phyloP scores from a whole-genome alignment of 2,888 invertebrate genomes.

The Harpagoxenus sublaevis region DNA sequence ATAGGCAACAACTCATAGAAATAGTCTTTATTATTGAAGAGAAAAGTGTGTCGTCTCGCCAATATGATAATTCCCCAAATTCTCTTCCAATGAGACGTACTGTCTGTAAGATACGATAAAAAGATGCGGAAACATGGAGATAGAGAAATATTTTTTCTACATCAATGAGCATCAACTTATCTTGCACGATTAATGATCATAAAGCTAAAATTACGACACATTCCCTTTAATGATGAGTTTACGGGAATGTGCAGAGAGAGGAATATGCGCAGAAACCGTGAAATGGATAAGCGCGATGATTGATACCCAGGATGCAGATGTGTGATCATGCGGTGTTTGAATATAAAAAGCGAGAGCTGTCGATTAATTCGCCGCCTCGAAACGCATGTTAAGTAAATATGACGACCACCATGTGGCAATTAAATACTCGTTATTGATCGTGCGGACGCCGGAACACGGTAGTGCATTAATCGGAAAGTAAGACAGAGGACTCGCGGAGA shows the following conservation, averaged over 20 bases:
- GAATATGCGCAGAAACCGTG: slow-evolving; percentile 26
- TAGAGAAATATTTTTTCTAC: neutral
- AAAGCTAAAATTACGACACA: neutral
- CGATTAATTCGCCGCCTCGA: slow-evolving; percentile 42
- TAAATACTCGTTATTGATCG: slow-evolving; percentile 54
- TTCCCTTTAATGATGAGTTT: neutral
- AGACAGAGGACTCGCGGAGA: slow-evolving; percentile 20
- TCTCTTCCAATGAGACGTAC: neutral
- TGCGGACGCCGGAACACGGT: neutral
- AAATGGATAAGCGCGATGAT: slow-evolving; percentile 46
- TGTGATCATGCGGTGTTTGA: neutral
- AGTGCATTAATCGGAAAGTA: slow-evolving; percentile 49
- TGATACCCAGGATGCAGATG: slow-evolving; percentile 40
- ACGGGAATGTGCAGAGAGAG: neutral
- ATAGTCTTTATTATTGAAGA: neutral
- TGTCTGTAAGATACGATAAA: neutral
- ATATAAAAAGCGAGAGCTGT: slow-evolving; percentile 40
- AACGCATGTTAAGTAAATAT: slow-evolving; percentile 41
- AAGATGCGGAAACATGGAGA: neutral
- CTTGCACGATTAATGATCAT: neutral
- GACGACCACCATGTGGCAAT: slow-evolving; percentile 31
- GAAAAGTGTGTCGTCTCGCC: neutral
- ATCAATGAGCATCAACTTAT: neutral
- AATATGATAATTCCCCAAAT: neutral
- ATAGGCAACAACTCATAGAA: neutral